These are phyloP conservation scores for Baronia brevicornis DNA, from an alignment of 2,888 invertebrate species.

Conservation along the genomic window DNA sequence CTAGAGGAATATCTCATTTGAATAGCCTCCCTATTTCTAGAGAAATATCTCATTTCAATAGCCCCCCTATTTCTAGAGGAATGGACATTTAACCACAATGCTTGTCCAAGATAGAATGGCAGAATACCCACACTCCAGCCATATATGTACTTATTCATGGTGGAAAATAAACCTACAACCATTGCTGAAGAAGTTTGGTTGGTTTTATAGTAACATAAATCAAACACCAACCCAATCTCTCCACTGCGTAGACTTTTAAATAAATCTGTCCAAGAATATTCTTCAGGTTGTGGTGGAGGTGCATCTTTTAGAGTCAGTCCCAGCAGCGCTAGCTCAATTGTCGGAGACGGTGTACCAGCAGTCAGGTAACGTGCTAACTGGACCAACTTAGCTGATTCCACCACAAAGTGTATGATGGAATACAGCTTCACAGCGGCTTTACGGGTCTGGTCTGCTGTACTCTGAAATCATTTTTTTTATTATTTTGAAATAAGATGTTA, in stretches of 20 bases:
- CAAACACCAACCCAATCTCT: constrained; percentile 67
- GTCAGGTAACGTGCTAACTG: constrained; percentile 77
- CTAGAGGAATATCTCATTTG: too few species aligned
- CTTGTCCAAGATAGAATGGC: too few species aligned
- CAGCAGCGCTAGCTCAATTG: constrained; percentile 67
- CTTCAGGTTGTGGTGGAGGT: constrained; percentile 36
- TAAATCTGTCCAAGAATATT: constrained; percentile 41
- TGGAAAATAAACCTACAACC: too few species aligned
- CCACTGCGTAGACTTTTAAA: constrained; percentile 46
- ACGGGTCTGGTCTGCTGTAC: constrained; percentile 26
- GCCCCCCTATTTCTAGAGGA: too few species aligned
- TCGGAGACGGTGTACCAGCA: constrained; percentile 67
- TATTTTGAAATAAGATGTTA: background rate
- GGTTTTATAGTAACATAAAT: too few species aligned
- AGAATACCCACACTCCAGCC: too few species aligned
- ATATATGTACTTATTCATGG: too few species aligned
- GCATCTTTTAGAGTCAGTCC: constrained; percentile 77
- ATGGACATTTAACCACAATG: too few species aligned
- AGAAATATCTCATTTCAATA: too few species aligned
- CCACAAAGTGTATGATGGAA: constrained; percentile 55
- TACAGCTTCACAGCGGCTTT: constrained; percentile 60
- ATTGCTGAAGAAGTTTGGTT: too few species aligned
- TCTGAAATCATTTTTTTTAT: too few species aligned
- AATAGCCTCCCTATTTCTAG: too few species aligned
- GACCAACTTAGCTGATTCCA: constrained; percentile 55